Evolutionary conservation across 2,113 vertebrate species (phyloP).

Genomic region (Hydrolagus affinis): DNA sequence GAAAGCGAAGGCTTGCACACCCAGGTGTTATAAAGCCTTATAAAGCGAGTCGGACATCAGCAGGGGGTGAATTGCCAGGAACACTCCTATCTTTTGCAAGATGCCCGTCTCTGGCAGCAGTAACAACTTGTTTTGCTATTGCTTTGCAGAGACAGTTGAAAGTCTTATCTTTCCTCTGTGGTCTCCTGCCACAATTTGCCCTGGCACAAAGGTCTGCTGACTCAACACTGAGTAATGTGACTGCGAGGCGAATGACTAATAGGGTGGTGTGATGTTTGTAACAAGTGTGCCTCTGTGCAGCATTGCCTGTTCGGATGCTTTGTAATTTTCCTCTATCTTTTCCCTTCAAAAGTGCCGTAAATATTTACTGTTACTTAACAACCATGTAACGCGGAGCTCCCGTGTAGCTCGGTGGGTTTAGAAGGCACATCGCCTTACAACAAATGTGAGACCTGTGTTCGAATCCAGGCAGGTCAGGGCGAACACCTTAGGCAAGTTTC

Average conservation of each 20-base stretch:
- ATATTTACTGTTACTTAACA: not conserved
- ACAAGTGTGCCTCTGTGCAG: conserved; percentile 18
- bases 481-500: too few relatives aligned
- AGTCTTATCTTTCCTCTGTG: not conserved
- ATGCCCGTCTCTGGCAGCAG: too few relatives aligned
- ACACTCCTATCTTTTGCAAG: too few relatives aligned
- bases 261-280: conserved; percentile 17
- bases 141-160: not conserved
- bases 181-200: not conserved
- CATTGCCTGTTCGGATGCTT: not conserved
- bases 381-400: too few relatives aligned
- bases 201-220: not conserved
- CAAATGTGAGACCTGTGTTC: too few relatives aligned
- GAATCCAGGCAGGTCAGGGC: too few relatives aligned
- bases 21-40: too few relatives aligned
- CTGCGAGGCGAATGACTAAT: conserved; percentile 22
- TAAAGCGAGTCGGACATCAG: too few relatives aligned
- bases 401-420: too few relatives aligned
- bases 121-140: not conserved
- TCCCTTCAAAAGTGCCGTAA: not conserved
- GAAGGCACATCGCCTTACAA: too few relatives aligned
- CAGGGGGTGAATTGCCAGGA: too few relatives aligned
- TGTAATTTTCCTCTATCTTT: not conserved
- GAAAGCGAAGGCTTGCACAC: too few relatives aligned
- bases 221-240: conserved; percentile 22